A percentile compares a stretch with the other conserved stretches of the same genome.
Evolutionary conservation across 2,113 vertebrate genomes (phyloP).

Genomic region (Meles meles): DNA sequence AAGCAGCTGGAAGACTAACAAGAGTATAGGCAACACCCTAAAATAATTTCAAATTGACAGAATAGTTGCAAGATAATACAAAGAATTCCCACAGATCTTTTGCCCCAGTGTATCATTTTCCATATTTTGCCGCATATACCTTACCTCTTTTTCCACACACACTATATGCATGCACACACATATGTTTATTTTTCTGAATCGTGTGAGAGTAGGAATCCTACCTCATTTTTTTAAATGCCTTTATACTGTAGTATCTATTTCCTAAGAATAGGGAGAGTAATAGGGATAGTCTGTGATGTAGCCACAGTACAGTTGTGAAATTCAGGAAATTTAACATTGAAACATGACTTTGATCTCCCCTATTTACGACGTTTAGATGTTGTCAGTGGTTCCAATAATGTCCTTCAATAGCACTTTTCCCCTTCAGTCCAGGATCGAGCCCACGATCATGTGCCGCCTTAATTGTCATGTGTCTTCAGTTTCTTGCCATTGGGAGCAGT

Average conservation of each 20-base stretch:
- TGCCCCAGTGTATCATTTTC: not conserved
- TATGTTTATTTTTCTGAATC: not conserved
- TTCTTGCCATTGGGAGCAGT: not conserved
- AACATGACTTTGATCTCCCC: not conserved
- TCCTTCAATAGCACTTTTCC: not conserved
- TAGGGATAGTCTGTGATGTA: not conserved
- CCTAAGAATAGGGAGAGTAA: not conserved
- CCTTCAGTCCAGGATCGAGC: not conserved
- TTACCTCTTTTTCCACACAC: not conserved
- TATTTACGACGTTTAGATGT: not conserved
- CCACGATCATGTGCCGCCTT: fast-evolving
- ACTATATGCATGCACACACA: not conserved
- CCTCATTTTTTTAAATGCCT: not conserved
- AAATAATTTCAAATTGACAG: not conserved
- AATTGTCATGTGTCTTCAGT: not conserved
- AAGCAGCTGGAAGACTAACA: not conserved
- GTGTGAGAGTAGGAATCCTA: not conserved
- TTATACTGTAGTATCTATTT: not conserved
- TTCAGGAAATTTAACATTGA: not conserved
- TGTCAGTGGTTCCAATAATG: not conserved
- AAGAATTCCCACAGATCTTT: not conserved
- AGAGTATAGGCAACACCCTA: not conserved
- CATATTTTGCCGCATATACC: not conserved
- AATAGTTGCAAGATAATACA: not conserved
- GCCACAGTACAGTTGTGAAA: not conserved